Evolutionary conservation across 2,797 vertebrate genomes (phyloP).

Genomic region (Urocyon cinereoargenteus): DNA sequence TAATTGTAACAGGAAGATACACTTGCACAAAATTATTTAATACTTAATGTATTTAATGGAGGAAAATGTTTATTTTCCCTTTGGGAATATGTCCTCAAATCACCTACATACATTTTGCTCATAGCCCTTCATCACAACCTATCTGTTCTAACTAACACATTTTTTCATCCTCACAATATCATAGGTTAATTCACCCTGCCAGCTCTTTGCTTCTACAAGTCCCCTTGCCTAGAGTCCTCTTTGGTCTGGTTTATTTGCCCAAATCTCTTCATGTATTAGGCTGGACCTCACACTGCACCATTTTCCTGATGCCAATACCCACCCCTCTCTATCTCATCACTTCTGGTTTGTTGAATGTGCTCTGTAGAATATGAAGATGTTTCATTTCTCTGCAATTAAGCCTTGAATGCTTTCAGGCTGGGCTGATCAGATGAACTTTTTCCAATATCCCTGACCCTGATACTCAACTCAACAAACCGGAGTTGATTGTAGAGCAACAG

Average conservation of each 20-base stretch:
- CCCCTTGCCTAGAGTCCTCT: neutral
- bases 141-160: neutral
- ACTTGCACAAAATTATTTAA: neutral
- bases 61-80: slow-evolving; percentile 13
- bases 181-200: neutral
- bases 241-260: neutral
- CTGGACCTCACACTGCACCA: neutral
- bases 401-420: neutral
- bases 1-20: neutral
- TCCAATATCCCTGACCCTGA: neutral
- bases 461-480: neutral
- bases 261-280: neutral
- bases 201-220: neutral
- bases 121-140: neutral
- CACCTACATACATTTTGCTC: neutral
- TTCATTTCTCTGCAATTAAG: neutral
- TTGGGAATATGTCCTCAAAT: neutral
- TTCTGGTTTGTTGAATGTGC: neutral
- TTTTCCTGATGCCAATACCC: neutral
- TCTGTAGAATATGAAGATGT: neutral
- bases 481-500: neutral
- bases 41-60: neutral
- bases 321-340: neutral
- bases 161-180: neutral
- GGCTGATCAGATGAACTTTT: neutral